A percentile compares a stretch with the other conserved stretches of the same genome.
Conservation (phyloP, 2,113 vertebrate genomes). For the Phaethon lepturus region DNA sequence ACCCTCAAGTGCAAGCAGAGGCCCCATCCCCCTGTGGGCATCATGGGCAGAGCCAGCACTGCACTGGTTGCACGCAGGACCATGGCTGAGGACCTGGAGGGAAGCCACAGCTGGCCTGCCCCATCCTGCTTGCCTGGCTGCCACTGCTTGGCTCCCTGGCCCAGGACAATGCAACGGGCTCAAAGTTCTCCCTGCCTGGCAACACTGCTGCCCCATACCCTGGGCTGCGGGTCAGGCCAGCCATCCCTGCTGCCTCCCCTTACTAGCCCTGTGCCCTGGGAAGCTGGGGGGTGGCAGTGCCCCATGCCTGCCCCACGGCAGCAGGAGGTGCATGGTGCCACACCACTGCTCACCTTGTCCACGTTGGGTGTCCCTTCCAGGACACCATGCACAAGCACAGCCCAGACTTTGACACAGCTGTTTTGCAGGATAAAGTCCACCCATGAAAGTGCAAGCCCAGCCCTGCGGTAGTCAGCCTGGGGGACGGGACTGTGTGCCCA, state of each 20-base stretch:
- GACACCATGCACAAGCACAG: neutral
- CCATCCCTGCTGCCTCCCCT: neutral
- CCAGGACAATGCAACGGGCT: neutral
- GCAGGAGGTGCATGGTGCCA: neutral
- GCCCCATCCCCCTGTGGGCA: neutral
- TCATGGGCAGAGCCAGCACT: neutral
- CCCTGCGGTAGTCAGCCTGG: accelerated
- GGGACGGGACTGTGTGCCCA: neutral
- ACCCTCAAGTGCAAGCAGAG: neutral
- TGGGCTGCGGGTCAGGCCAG: neutral
- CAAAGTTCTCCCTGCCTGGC: slow-evolving; percentile 8
- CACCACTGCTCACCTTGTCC: neutral
- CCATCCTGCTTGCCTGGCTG: neutral
- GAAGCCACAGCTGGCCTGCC: neutral
- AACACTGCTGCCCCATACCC: neutral
- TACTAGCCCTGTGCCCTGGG: neutral
- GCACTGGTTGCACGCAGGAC: accelerated
- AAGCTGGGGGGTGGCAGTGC: neutral
- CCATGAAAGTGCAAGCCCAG: neutral
- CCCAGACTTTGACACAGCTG: neutral
- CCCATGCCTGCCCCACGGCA: neutral
- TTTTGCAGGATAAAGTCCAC: slow-evolving; percentile 14
- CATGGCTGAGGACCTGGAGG: accelerated
- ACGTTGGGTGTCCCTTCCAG: accelerated
- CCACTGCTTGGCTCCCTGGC: neutral